A percentile compares a stretch with the other conserved stretches of the same genome.
phyloP scores from a whole-genome alignment of 2,797 vertebrate species.

The Crenuchus spilurus region DNA sequence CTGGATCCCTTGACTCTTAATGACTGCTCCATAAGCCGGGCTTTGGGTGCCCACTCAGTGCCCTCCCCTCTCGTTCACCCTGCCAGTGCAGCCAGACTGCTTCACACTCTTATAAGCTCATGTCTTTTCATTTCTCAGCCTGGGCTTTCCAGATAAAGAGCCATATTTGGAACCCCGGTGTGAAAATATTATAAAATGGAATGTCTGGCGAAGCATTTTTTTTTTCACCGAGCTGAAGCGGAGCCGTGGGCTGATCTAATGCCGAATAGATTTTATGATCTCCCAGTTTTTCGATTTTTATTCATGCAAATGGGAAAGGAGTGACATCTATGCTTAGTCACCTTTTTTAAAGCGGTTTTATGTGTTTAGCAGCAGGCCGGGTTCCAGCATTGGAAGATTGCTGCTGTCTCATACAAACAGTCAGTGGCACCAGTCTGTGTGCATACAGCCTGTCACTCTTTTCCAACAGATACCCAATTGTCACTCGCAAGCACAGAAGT shows the following conservation, averaged over 20 bases:
- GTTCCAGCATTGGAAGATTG: not conserved
- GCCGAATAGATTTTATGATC: slow-evolving; percentile 44
- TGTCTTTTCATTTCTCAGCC: slow-evolving; percentile 78
- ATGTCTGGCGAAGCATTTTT: slow-evolving; percentile 48
- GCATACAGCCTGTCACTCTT: slow-evolving; percentile 21
- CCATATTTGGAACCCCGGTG: slow-evolving; percentile 76
- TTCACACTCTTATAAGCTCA: slow-evolving; percentile 79
- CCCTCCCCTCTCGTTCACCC: slow-evolving; percentile 70
- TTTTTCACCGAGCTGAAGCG: slow-evolving; percentile 61
- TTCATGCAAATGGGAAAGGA: slow-evolving; percentile 18
- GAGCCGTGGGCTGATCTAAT: slow-evolving; percentile 57
- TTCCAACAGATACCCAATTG: slow-evolving; percentile 46
- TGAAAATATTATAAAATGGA: slow-evolving; percentile 65
- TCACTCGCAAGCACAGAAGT: slow-evolving; percentile 32
- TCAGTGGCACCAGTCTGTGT: slow-evolving; percentile 22
- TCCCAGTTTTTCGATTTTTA: slow-evolving; percentile 35
- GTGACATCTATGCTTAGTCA: slow-evolving; percentile 36
- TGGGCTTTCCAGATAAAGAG: slow-evolving; percentile 80
- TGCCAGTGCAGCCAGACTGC: slow-evolving; percentile 68
- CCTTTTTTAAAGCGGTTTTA: slow-evolving; percentile 23
- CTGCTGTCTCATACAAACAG: not conserved
- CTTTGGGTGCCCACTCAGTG: slow-evolving; percentile 65
- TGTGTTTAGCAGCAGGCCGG: slow-evolving; percentile 13
- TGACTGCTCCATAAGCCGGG: slow-evolving; percentile 65
- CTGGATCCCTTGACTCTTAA: slow-evolving; percentile 63